Base-by-base conservation (phyloP, 2,113 vertebrate species). In the Calyptommatus sinebrachiatus region DNA sequence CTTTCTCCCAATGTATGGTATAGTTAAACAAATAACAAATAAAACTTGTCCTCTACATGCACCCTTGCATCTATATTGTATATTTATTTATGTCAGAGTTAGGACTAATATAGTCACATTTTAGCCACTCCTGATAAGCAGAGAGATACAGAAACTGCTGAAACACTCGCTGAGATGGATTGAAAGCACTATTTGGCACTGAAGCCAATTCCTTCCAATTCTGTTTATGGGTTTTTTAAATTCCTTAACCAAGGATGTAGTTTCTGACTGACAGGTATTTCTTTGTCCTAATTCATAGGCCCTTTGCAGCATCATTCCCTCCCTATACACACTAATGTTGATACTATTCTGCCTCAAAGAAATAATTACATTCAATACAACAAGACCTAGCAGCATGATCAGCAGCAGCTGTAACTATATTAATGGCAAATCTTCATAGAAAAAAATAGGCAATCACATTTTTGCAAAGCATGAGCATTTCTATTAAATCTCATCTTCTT, bases 361-460 rank as follows among this genome's bases (percentile, higher is more conserved):
- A 87, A 93, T 79, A 82, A 74, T 80, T 90, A 86, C 88, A 88
- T 83, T 90, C 78, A 80, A 81, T 76, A 76, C 78, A 71, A 70
- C 61, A 67, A 73, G 78, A 66, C 83, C 26, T 88, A 84, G 77
- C 66, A 84, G 77, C 88, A 76, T 82, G 86, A 90, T 90, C 84
- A 89, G 85, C 86, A 85, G 91, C 93, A 95, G 94, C 92, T 93
- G 90, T 89, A 91, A 84, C 79, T 88, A 85, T 84, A 93, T 87
- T 93, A 92, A 90, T 90, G 91, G 93, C 88, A 91, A 88, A 90
- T 91, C 90, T 95, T 93, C 93, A 90, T 93, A 89, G 87, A 89
- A 87, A 94, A 95, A 62, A 95, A 95, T 94, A 94, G 90, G 93
- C 94, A 95, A 95, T 95, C 94, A 95, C 88, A 92, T 92, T 94